Percentiles rank a stretch among this genome's conserved stretches.
Conservation (phyloP, 1,140 invertebrate genomes). For the Cydia fagiglandana region DNA sequence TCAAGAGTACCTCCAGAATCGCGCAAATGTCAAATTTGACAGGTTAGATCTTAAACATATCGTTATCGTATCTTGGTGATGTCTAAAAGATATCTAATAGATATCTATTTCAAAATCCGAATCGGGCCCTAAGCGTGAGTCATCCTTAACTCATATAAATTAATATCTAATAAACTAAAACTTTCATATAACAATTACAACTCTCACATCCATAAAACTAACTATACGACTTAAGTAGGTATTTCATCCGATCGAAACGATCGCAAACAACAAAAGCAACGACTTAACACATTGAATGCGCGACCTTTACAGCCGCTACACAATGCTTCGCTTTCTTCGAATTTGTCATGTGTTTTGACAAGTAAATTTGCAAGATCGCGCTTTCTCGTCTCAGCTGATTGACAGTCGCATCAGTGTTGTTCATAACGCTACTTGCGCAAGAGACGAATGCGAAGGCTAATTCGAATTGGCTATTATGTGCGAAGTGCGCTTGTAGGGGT, state of each 20-base stretch:
- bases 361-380: constrained; percentile 46
- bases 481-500: background rate
- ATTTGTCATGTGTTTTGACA: constrained; percentile 59
- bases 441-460: background rate
- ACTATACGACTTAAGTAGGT: background rate
- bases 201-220: background rate
- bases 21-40: too few relatives aligned
- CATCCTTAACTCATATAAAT: too few relatives aligned
- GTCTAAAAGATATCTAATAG: too few relatives aligned
- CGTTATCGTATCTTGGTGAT: too few relatives aligned
- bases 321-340: constrained; percentile 42
- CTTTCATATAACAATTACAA: background rate
- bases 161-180: background rate
- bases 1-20: too few relatives aligned
- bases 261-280: background rate
- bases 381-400: constrained; percentile 49
- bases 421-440: background rate
- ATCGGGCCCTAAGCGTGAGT: too few relatives aligned
- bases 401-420: constrained; percentile 39
- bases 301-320: constrained; percentile 33
- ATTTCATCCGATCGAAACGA: background rate
- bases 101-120: too few relatives aligned
- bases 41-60: too few relatives aligned
- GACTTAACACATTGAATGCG: constrained; percentile 1
- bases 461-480: background rate